Conservation (phyloP, 1,140 invertebrate species). For the Sitophilus oryzae region DNA sequence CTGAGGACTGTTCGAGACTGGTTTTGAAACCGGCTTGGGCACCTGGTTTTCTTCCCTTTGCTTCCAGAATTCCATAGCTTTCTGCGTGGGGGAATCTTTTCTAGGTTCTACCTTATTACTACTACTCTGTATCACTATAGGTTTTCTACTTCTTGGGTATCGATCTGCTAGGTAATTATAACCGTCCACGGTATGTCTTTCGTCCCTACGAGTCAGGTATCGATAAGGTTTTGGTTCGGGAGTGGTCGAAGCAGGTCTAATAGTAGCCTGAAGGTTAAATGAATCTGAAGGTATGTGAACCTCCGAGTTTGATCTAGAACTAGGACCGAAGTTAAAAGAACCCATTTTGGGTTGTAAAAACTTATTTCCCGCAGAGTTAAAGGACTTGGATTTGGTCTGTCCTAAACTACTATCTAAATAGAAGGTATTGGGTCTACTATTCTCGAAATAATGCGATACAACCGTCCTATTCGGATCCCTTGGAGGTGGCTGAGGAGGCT, state of each 20-base stretch:
- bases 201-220: slow-evolving; percentile 22
- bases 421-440: slow-evolving; percentile 48
- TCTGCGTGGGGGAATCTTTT: slow-evolving; percentile 25
- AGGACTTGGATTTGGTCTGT: slow-evolving; percentile 22
- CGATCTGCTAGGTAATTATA: slow-evolving; percentile 62
- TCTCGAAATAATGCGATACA: slow-evolving; percentile 48
- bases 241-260: slow-evolving; percentile 53
- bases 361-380: slow-evolving; percentile 10
- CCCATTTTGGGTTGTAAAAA: slow-evolving; percentile 19
- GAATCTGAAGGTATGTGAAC: slow-evolving; percentile 46
- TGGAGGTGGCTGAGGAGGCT: slow-evolving; percentile 61
- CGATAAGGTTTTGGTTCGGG: slow-evolving; percentile 43
- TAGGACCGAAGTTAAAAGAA: slow-evolving; percentile 31
- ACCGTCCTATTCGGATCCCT: slow-evolving; percentile 58
- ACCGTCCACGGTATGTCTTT: slow-evolving; percentile 34
- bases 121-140: slow-evolving; percentile 46
- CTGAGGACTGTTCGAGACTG: slow-evolving; percentile 29
- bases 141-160: slow-evolving; percentile 57
- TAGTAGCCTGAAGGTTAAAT: slow-evolving; percentile 34
- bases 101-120: slow-evolving; percentile 16
- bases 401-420: slow-evolving; percentile 43
- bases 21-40: slow-evolving; percentile 24
- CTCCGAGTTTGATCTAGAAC: slow-evolving; percentile 50
- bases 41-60: slow-evolving; percentile 53
- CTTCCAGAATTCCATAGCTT: slow-evolving; percentile 57